Evolutionary conservation across 1,140 invertebrate genomes (phyloP), one percentile per base, ranked within the genome.

Genomic region (Aricia agestis): DNA sequence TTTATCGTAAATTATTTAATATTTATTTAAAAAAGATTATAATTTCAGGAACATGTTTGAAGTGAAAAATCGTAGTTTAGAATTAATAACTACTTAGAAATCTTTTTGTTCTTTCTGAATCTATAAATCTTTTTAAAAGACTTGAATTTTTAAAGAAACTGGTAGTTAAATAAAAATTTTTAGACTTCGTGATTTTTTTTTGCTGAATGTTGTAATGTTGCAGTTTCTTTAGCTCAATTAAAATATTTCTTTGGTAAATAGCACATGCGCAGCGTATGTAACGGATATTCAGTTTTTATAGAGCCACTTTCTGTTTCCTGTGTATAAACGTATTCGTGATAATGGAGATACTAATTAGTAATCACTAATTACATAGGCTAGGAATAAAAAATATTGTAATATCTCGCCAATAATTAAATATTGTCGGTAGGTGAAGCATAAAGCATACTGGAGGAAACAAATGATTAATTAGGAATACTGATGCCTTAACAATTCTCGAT

Each of bases 201-300:
- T 42, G 6, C 45, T 13, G 45, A 13, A 52, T 13, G 13, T 52
- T 52, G 45, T 13, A 52, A 52, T 15, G 13, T 36, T 52, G 45
- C 45, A 52, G 45, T 52, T 52, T 52, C 45, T 52, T 52, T 52
- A 1, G 45, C 45, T 13, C 45, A 52, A 52, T 52, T 52, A 52
- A 52, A 52, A 52, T 52, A 52, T 52, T 52, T 52, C 45, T 52
- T 52, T 11, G 45, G 45, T 52, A 52, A 52, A 52, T 52, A 52
- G 45, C 45, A 52, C 45, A 52, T 11, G 11, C 45, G 45, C 45
- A 52, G 45, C 45, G 45, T 52, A 52, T 52, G 45, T 52, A 52
- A 52, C 45, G 45, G 45, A 52, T 52, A 52, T 52, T 52, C 9
- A 52, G 45, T 52, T 52, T 52, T 52, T 52, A 52, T 52, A 52